phyloP scores from a whole-genome alignment of 2,113 vertebrate genomes.

The Rhabdomys dilectus region DNA sequence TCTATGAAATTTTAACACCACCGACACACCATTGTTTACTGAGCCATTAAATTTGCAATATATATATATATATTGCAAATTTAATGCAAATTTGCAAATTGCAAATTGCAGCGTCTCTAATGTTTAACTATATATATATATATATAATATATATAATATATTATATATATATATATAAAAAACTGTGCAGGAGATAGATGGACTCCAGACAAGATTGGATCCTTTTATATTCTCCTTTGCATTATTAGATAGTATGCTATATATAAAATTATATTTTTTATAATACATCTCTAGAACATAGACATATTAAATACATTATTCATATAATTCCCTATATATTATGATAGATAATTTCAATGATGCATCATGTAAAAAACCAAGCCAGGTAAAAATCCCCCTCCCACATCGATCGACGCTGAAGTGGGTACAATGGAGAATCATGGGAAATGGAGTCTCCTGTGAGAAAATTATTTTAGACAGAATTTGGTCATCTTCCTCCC shows the following conservation, averaged over 20 bases:
- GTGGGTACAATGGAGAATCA: not conserved
- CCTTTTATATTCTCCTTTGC: not conserved
- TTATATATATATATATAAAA: slow-evolving; percentile 14
- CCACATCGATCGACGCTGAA: not conserved
- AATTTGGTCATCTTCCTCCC: slow-evolving; percentile 20
- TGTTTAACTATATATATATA: too few species aligned
- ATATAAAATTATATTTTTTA: not conserved
- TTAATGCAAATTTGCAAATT: too few species aligned
- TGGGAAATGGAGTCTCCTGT: not conserved
- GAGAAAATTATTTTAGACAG: slow-evolving; percentile 38
- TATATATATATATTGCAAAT: not conserved
- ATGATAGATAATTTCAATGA: not conserved
- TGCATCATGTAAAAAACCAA: not conserved
- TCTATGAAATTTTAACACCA: slow-evolving; percentile 18
- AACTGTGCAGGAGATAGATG: not conserved
- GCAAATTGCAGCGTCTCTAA: too few species aligned
- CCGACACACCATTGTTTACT: not conserved
- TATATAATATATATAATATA: too few species aligned
- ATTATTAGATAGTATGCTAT: not conserved
- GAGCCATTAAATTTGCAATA: not conserved
- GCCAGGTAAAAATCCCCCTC: not conserved
- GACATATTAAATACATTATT: not conserved
- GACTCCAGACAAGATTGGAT: not conserved
- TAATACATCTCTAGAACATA: not conserved
- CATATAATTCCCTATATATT: not conserved